Conservation (phyloP, 2,113 vertebrate species). For the Patagioenas fasciata region DNA sequence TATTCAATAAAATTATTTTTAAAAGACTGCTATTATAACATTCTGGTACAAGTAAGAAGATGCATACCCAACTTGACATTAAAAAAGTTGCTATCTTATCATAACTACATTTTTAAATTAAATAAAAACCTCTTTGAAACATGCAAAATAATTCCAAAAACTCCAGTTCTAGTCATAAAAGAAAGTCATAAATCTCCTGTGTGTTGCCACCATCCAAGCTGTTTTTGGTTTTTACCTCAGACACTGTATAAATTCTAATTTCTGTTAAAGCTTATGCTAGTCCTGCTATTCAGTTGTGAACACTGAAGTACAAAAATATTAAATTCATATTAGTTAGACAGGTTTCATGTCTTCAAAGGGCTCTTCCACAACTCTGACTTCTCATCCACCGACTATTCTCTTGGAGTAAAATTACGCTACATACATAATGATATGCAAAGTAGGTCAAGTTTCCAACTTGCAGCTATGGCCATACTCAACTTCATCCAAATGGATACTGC, state of each 20-base stretch:
- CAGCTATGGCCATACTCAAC: conserved; percentile 1
- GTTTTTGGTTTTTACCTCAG: conserved; percentile 26
- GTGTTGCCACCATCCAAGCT: not conserved
- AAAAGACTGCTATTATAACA: not conserved
- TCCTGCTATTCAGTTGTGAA: conserved; percentile 30
- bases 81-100: not conserved
- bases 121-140: not conserved
- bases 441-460: conserved; percentile 27
- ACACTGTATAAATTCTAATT: conserved; percentile 48
- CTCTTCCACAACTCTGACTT: not conserved
- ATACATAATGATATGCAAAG: conserved; percentile 34
- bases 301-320: conserved; percentile 39
- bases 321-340: conserved; percentile 22
- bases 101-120: not conserved
- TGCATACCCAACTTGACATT: not conserved
- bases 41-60: not conserved
- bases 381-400: conserved; percentile 25
- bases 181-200: conserved; percentile 5
- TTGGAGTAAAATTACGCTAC: conserved; percentile 25
- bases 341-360: conserved; percentile 41
- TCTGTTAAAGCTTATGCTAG: conserved; percentile 19
- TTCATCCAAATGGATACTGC: conserved; percentile 7
- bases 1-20: not conserved
- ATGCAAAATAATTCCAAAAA: not conserved
- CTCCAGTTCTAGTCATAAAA: conserved; percentile 28